phyloP scores from a whole-genome alignment of 2,113 vertebrate genomes.

The Xyliphius kryptos region DNA sequence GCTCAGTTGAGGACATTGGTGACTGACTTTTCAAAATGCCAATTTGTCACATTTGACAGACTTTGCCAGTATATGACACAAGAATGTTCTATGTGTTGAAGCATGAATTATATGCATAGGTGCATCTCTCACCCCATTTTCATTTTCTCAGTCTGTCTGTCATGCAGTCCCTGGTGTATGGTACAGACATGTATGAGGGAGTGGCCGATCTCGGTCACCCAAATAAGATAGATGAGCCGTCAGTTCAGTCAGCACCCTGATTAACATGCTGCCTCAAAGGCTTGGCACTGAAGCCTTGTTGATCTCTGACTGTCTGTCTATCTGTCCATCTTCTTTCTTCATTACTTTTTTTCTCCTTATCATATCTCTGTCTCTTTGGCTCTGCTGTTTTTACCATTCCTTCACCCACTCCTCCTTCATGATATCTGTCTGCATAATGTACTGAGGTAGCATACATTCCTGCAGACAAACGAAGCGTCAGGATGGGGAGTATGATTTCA shows the following conservation, averaged over 20 bases:
- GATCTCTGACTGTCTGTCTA: constrained; percentile 14
- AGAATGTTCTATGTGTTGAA: constrained; percentile 10
- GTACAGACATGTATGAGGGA: constrained; percentile 13
- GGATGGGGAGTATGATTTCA: constrained; percentile 41
- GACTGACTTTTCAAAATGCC: too few relatives aligned
- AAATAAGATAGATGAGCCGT: constrained; percentile 50
- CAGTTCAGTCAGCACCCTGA: constrained; percentile 48
- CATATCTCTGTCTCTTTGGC: too few relatives aligned
- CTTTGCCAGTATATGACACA: background rate
- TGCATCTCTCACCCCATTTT: background rate
- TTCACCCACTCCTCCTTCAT: constrained; percentile 19
- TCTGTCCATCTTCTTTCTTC: too few relatives aligned
- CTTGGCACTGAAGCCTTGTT: constrained; percentile 25
- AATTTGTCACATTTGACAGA: constrained; percentile 6
- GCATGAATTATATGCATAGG: background rate
- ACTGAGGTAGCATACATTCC: constrained; percentile 25
- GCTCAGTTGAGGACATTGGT: too few relatives aligned
- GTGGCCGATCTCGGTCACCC: constrained; percentile 31
- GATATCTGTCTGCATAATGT: constrained; percentile 31
- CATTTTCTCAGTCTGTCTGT: background rate
- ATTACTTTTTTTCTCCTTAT: too few relatives aligned
- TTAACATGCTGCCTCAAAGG: constrained; percentile 44
- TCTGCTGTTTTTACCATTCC: background rate
- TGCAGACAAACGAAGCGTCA: constrained; percentile 39
- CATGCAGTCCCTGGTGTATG: constrained; percentile 1